A percentile compares a stretch with the other conserved stretches of the same genome.
Conservation (phyloP, 2,797 vertebrate genomes). For the Psittacula derbiana region DNA sequence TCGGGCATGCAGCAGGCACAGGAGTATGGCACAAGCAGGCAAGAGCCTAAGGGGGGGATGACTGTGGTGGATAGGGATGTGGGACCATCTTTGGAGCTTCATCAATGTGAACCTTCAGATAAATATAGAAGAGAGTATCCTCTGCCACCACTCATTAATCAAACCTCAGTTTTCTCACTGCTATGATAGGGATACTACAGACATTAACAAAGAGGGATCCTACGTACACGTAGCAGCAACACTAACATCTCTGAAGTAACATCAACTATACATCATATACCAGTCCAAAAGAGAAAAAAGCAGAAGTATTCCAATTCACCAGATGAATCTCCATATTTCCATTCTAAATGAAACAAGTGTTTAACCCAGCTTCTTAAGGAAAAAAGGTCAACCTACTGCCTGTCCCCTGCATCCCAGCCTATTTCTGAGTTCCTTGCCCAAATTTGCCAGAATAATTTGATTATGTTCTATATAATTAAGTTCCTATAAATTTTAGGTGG, state of each 20-base stretch:
- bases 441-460: neutral
- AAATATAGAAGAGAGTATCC: neutral
- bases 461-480: neutral
- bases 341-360: neutral
- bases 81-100: neutral
- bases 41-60: neutral
- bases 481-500: neutral
- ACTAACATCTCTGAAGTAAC: slow-evolving; percentile 26
- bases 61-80: neutral
- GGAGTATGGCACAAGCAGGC: neutral
- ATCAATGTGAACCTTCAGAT: neutral
- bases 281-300: slow-evolving; percentile 4
- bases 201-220: neutral
- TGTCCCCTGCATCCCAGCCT: neutral
- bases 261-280: neutral
- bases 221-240: neutral
- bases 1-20: neutral
- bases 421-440: neutral
- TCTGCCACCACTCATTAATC: neutral
- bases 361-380: neutral
- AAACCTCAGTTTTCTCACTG: neutral
- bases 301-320: neutral
- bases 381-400: neutral
- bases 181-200: neutral
- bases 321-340: neutral